Conservation (phyloP, 1,140 invertebrate species). For the Drosophila sulfurigaster region DNA sequence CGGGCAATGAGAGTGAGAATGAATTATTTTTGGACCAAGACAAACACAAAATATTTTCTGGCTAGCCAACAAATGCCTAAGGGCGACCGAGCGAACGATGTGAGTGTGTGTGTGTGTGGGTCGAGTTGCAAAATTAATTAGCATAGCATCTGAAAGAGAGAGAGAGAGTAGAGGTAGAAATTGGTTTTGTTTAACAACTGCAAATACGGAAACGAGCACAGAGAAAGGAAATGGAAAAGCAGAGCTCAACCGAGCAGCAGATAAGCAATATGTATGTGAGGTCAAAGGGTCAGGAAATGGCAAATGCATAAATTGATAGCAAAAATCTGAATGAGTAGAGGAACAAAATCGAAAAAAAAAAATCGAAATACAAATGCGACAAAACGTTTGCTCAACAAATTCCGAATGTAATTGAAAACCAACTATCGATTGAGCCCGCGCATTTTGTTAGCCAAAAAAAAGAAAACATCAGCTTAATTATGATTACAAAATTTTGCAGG, state of each 20-base stretch:
- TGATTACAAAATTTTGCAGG: slow-evolving; percentile 32
- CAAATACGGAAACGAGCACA: slow-evolving; percentile 11
- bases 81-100: not conserved
- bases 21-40: slow-evolving; percentile 22
- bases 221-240: slow-evolving; percentile 34
- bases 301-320: slow-evolving; percentile 26
- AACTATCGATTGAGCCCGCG: not conserved
- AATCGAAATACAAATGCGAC: not conserved
- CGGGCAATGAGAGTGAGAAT: slow-evolving; percentile 14
- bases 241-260: not conserved
- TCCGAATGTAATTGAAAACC: slow-evolving; percentile 32
- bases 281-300: slow-evolving; percentile 34
- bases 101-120: slow-evolving; percentile 5
- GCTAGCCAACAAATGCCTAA: not conserved
- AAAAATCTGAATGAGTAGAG: slow-evolving; percentile 6
- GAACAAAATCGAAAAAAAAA: slow-evolving; percentile 3
- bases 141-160: slow-evolving; percentile 12
- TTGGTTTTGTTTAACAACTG: slow-evolving; percentile 25
- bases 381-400: slow-evolving; percentile 8
- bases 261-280: slow-evolving; percentile 2
- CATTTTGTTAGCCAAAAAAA: not conserved
- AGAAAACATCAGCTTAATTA: slow-evolving; percentile 36
- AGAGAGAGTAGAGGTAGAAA: not conserved
- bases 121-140: slow-evolving; percentile 44
- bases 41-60: slow-evolving; percentile 27